These are phyloP conservation scores for Dendrolimus pini DNA, from an alignment of 2,888 invertebrate species.

Conservation along the genomic window DNA sequence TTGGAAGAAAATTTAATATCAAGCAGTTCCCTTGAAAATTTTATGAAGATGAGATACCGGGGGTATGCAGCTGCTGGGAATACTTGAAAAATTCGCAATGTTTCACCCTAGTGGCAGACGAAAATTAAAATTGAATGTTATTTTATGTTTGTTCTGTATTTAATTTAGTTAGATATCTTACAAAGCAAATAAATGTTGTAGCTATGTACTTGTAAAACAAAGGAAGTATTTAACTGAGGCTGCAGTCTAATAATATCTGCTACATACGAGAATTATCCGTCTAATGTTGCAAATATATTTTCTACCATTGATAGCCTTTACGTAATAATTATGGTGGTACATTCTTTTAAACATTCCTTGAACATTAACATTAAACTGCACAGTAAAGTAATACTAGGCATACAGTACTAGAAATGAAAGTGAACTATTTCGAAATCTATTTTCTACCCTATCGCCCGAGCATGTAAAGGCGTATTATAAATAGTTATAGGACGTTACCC, in stretches of 20 bases:
- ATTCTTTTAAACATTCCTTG: not conserved
- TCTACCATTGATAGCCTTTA: too few species aligned
- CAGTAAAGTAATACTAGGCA: not conserved
- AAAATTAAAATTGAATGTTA: not conserved
- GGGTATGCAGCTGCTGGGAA: not conserved
- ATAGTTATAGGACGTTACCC: constrained; percentile 55
- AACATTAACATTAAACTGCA: constrained; percentile 1
- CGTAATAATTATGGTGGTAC: too few species aligned
- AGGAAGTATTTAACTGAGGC: too few species aligned
- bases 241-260: too few species aligned
- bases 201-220: too few species aligned
- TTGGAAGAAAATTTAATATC: not conserved
- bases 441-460: constrained; percentile 19
- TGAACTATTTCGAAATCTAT: constrained; percentile 17
- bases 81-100: not conserved
- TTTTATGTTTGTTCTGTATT: not conserved
- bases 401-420: not conserved
- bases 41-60: not conserved
- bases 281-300: too few species aligned
- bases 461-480: constrained; percentile 36
- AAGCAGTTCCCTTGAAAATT: not conserved
- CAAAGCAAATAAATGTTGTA: too few species aligned
- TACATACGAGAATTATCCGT: too few species aligned
- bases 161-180: not conserved
- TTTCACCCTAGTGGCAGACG: not conserved